A percentile compares a stretch with the other conserved stretches of the same genome.
Conservation (phyloP, 1,140 invertebrate genomes). For the Pseudomyrmex dendroicus region DNA sequence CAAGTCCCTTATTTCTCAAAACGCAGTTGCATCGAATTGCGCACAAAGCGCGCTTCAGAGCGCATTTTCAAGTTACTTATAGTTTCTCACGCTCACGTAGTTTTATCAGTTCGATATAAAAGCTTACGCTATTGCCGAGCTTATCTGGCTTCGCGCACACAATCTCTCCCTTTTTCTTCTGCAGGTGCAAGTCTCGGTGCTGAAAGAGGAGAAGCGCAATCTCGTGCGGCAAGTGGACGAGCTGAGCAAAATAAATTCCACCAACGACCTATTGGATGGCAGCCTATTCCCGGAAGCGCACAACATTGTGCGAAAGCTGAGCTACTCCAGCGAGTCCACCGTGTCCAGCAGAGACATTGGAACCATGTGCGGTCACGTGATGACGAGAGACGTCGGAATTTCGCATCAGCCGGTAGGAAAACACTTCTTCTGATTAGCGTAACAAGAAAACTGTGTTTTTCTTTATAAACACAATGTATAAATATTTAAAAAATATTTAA, state of each 20-base stretch:
- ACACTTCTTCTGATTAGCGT: neutral
- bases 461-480: no score
- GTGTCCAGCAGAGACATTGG: constrained; percentile 87
- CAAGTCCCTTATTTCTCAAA: neutral
- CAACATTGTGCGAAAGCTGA: constrained; percentile 58
- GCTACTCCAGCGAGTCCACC: constrained; percentile 65
- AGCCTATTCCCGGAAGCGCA: constrained; percentile 80
- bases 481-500: no score
- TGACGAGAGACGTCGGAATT: constrained; percentile 89
- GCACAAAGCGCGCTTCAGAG: no score
- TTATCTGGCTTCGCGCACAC: constrained; percentile 4
- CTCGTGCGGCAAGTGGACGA: constrained; percentile 87
- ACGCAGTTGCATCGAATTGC: no score
- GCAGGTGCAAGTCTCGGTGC: constrained; percentile 89
- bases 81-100: constrained; percentile 7
- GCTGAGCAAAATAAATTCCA: constrained; percentile 70
- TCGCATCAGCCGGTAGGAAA: constrained; percentile 84
- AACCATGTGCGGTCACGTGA: constrained; percentile 87
- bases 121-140: constrained; percentile 2
- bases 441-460: neutral
- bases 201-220: constrained; percentile 91
- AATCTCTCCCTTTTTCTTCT: constrained; percentile 26
- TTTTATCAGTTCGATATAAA: constrained; percentile 35
- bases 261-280: constrained; percentile 79
- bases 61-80: neutral